Conservation (phyloP, 2,797 vertebrate species). For the Rhinichthys osculus region DNA sequence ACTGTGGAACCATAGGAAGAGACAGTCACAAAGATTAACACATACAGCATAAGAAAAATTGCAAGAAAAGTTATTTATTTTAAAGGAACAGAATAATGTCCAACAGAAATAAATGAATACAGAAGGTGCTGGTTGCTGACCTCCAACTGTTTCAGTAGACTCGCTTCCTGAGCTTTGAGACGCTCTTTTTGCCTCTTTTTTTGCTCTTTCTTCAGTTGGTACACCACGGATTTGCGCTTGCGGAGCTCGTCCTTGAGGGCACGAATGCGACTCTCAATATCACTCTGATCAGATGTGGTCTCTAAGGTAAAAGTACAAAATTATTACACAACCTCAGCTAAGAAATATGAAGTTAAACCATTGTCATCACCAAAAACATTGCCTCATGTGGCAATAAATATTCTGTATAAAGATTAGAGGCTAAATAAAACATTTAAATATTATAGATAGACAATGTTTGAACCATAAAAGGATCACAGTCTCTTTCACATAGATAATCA, state of each 20-base stretch:
- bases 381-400: background rate
- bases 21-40: slow-evolving; percentile 23
- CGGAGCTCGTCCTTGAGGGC: slow-evolving; percentile 92
- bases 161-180: slow-evolving; percentile 95
- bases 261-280: slow-evolving; percentile 92
- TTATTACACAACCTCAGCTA: background rate
- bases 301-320: slow-evolving; percentile 68
- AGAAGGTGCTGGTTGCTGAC: slow-evolving; percentile 71
- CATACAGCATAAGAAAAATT: background rate
- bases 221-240: slow-evolving; percentile 91
- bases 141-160: slow-evolving; percentile 93
- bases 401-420: background rate
- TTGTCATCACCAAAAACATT: background rate
- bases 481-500: background rate
- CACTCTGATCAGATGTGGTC: slow-evolving; percentile 92
- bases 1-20: slow-evolving; percentile 74
- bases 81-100: background rate
- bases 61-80: background rate
- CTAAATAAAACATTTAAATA: background rate
- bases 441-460: background rate
- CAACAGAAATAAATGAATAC: background rate
- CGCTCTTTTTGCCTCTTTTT: slow-evolving; percentile 93
- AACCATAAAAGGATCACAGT: background rate
- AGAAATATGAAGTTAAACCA: background rate
- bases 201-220: slow-evolving; percentile 94